Evolutionary conservation across 2,888 invertebrate genomes (phyloP), one percentile per base, ranked within the genome.

Genomic region (Zaprionus bogoriensis): DNA sequence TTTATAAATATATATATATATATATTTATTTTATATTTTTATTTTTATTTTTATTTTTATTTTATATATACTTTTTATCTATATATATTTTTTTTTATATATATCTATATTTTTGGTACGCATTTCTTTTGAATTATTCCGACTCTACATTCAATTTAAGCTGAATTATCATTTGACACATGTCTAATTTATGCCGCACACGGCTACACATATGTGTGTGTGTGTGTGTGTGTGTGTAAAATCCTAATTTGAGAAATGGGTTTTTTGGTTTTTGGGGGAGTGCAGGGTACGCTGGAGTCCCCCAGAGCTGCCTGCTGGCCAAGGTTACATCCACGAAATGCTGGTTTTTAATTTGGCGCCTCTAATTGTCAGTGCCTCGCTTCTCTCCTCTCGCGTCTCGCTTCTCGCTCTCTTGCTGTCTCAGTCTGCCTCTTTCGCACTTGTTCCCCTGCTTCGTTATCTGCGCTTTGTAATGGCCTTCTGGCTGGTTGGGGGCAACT

Each of bases 291-390:
- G n/a, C 2, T 20, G 41, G 3, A 5, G 22, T 19, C 48, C 4
- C 28, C 7, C 10, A 12, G 14, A 50, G 17, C 55, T 62, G 55
- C 57, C 39, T 57, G n/a, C 68, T 67, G 68, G 68, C 50, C 70
- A 70, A 70, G 70, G 70, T 74, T 74, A 74, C 12, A 30, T 22
- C 10, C 52, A 19, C 17, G 68, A 42, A 73, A 60, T 61, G 52
- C 61, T 70, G 68, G 61, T 62, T 73, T 70, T 70, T 70, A 70
- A 70, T 70, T 74, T 70, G 68, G 62, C 69, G 74, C 65, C 61
- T 74, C 74, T 77, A 77, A 74, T 74, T 74, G 74, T 77, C 65
- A 77, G 69, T 64, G 74, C 54, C 64, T 32, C 19, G 14, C 10
- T 5, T 9, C n/a, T 20, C n/a, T 6, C 27, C 32, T 14, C 17